Base-by-base conservation (phyloP, 2,888 invertebrate genomes). In the Campaea margaritaria region DNA sequence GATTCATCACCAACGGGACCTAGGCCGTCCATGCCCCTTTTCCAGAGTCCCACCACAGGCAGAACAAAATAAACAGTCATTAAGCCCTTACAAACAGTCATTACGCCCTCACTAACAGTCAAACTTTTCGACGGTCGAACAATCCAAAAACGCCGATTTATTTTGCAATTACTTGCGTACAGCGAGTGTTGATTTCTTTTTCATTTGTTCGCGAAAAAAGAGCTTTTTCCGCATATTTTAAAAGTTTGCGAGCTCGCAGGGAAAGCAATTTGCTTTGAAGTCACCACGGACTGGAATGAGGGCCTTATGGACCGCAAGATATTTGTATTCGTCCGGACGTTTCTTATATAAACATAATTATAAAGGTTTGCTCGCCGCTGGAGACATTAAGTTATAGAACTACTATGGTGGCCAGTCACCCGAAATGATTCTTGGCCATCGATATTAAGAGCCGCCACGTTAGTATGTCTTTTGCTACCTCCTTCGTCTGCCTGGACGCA, bases 241-340 rank as follows among this genome's bases (percentile, higher is more conserved):
- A 78, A 81, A 79, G 48, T 76, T 79, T 70, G 69, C 69, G 62
- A 67, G 65, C 65, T 69, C 59, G 64, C 70, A 66, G 67, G 69
- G 55, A 74, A 81, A 79, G 78, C 79, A 81, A 84, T 83, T 82
- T 82, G 76, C 78, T 81, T 77, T 76, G 74, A 76, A 75, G 69
- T 69, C 70, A 64, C 71, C 67, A 60, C 56, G 50, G 62, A 49
- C 55, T 54, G 67, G 50, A 58, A 62, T 27, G 48, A 46, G 43
- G 52, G 58, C 49, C 61, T 67, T 47, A 52, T 34, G 38, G 49
- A 39, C 58, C 34, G 47, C 48, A 42, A 47, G 47, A 52, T 41
- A 62, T 63, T 50, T 45, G 46, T 54, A 61, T 54, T 31, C 34
- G 16, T 31, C 21, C n/a, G 34, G 34, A 9, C 31, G 21, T 21